These are phyloP conservation scores for Thera britannica DNA, from an alignment of 2,888 invertebrate genomes.

Conservation along the genomic window DNA sequence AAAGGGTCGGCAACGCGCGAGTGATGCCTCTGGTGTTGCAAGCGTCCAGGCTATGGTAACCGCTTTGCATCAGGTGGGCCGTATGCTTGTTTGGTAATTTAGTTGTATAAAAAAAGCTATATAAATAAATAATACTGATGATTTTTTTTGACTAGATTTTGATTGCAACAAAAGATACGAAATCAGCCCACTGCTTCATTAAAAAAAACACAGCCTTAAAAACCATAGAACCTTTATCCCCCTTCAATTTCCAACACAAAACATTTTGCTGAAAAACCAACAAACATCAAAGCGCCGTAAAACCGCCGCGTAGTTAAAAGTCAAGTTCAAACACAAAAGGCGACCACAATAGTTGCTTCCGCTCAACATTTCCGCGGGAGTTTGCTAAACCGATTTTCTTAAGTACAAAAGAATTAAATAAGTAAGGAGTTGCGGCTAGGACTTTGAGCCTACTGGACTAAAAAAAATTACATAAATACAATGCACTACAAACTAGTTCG, in stretches of 20 bases:
- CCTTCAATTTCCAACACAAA: constrained; percentile 19
- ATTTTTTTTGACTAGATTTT: too few species aligned
- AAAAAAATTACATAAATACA: not conserved
- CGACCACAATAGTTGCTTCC: constrained; percentile 35
- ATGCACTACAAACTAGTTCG: too few species aligned
- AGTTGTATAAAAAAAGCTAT: too few species aligned
- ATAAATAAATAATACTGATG: too few species aligned
- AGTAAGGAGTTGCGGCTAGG: constrained; percentile 47
- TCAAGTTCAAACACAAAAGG: constrained; percentile 37
- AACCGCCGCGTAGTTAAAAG: constrained; percentile 22
- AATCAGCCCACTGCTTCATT: not conserved
- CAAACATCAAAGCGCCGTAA: constrained; percentile 20
- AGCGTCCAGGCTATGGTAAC: too few species aligned
- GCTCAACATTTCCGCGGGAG: constrained; percentile 42
- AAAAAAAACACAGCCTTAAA: not conserved
- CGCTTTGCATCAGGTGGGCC: too few species aligned
- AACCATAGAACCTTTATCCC: not conserved
- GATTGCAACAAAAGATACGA: too few species aligned
- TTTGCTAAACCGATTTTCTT: constrained; percentile 52
- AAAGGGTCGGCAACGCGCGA: too few species aligned
- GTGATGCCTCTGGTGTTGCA: too few species aligned
- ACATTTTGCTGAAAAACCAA: constrained; percentile 17
- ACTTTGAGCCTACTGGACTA: constrained; percentile 9
- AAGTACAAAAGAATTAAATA: constrained; percentile 60
- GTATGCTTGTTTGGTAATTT: too few species aligned